These are phyloP conservation scores for Condylostylus longicornis DNA, from an alignment of 1,140 invertebrate species.

Conservation along the genomic window DNA sequence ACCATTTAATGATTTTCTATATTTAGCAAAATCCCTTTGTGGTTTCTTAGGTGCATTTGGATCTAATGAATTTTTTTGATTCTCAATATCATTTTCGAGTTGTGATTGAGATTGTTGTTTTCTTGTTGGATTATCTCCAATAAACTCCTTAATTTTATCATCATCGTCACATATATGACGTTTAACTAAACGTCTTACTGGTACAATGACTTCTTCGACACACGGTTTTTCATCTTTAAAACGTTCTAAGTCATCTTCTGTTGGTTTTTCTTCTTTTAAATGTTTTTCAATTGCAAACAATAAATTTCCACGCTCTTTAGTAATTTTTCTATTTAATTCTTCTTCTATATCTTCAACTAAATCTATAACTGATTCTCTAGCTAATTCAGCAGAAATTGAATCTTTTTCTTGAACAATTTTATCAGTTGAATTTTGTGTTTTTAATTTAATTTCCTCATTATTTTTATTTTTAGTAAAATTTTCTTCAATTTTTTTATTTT, in stretches of 20 bases:
- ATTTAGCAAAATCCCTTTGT: constrained; percentile 2
- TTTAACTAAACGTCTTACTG: not conserved
- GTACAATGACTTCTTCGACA: not conserved
- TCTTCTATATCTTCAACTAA: not conserved
- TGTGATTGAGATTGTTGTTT: too few relatives aligned
- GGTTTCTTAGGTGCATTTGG: constrained; percentile 2
- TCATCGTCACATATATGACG: constrained; percentile 2
- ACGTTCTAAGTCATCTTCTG: not conserved
- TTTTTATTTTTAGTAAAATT: too few relatives aligned
- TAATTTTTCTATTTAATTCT: not conserved
- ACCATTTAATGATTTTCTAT: constrained; percentile 1
- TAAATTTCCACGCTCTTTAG: not conserved
- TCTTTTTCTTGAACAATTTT: too few relatives aligned
- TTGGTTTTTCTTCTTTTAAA: not conserved
- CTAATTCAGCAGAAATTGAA: too few relatives aligned
- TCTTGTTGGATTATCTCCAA: too few relatives aligned
- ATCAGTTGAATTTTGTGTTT: too few relatives aligned
- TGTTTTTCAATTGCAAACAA: not conserved
- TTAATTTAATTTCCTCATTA: too few relatives aligned
- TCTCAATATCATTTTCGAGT: too few relatives aligned
- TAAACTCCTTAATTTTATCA: not conserved
- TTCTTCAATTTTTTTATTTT: too few relatives aligned
- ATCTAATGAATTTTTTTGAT: not conserved
- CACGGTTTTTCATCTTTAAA: not conserved
- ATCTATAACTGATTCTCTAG: not conserved